These are phyloP conservation scores for Teleogryllus occipitalis DNA, from an alignment of 1,140 invertebrate genomes.

Conservation along the genomic window DNA sequence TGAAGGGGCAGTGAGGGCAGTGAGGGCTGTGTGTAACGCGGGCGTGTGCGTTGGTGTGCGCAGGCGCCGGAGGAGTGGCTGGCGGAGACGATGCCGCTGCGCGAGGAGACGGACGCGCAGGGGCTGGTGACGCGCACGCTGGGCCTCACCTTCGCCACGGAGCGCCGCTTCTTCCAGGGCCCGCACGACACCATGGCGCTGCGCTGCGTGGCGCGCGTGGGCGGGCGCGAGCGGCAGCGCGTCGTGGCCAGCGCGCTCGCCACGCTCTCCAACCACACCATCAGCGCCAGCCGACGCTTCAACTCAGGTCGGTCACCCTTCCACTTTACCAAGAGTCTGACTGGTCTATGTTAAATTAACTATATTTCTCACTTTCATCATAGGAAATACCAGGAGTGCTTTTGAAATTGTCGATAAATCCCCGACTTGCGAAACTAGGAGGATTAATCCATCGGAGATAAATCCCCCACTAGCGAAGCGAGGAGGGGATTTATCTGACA, in stretches of 20 bases:
- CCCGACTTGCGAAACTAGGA: no score
- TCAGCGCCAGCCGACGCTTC: not conserved
- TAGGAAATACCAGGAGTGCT: no score
- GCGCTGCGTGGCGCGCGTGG: not conserved
- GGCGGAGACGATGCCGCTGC: not conserved
- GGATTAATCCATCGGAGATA: no score
- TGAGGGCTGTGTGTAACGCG: no score
- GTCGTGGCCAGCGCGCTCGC: not conserved
- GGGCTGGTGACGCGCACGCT: not conserved
- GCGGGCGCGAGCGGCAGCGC: not conserved
- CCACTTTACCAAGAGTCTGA: no score
- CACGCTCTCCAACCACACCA: not conserved
- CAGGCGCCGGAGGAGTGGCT: not conserved
- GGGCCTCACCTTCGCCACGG: not conserved
- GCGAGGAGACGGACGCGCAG: not conserved
- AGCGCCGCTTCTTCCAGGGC: slow-evolving; percentile 2
- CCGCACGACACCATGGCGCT: not conserved
- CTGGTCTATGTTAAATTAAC: no score
- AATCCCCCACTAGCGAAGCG: no score
- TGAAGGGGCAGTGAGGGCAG: no score
- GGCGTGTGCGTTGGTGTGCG: not conserved
- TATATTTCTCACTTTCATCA: no score
- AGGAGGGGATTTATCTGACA: no score
- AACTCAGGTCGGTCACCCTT: not conserved
- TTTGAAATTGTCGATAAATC: no score